A percentile compares a stretch with the other conserved stretches of the same genome.
phyloP scores from a whole-genome alignment of 2,113 vertebrate genomes.

The Xiphophorus maculatus region DNA sequence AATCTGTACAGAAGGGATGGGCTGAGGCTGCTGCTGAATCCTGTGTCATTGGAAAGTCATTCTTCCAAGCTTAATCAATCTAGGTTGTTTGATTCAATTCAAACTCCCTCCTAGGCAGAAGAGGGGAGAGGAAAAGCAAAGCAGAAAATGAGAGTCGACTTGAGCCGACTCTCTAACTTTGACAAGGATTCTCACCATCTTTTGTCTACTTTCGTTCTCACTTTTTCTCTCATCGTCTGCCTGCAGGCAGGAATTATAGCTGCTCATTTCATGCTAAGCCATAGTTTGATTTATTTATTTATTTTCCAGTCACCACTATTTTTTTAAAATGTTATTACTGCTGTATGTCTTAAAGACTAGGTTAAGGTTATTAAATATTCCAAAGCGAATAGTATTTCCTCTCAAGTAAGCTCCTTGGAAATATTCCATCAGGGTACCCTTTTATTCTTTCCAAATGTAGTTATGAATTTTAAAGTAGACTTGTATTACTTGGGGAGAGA shows the following conservation, averaged over 20 bases:
- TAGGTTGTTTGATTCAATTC: conserved; percentile 74
- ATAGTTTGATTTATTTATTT: conserved; percentile 60
- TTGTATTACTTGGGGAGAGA: conserved; percentile 80
- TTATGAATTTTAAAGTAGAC: conserved; percentile 89
- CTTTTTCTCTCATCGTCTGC: conserved; percentile 43
- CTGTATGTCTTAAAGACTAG: conserved; percentile 80
- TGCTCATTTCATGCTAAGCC: conserved; percentile 79
- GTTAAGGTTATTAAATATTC: conserved; percentile 86
- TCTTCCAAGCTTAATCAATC: conserved; percentile 77
- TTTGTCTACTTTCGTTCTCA: conserved; percentile 37
- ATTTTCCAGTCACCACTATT: conserved; percentile 44
- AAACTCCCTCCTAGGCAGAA: conserved; percentile 64
- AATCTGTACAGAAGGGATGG: conserved; percentile 64
- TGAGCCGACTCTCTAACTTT: conserved; percentile 69
- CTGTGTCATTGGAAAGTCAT: conserved; percentile 71
- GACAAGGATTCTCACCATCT: conserved; percentile 60
- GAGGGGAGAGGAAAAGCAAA: conserved; percentile 28
- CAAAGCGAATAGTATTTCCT: conserved; percentile 84
- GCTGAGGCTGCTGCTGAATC: conserved; percentile 49
- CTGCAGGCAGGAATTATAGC: conserved; percentile 76
- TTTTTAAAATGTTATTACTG: conserved; percentile 75
- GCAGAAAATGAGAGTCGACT: conserved; percentile 62
- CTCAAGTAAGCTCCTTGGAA: conserved; percentile 85
- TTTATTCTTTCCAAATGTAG: conserved; percentile 85
- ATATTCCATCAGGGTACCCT: conserved; percentile 84